Conservation (phyloP, 2,797 vertebrate species). For the Lutjanus campechanus region DNA sequence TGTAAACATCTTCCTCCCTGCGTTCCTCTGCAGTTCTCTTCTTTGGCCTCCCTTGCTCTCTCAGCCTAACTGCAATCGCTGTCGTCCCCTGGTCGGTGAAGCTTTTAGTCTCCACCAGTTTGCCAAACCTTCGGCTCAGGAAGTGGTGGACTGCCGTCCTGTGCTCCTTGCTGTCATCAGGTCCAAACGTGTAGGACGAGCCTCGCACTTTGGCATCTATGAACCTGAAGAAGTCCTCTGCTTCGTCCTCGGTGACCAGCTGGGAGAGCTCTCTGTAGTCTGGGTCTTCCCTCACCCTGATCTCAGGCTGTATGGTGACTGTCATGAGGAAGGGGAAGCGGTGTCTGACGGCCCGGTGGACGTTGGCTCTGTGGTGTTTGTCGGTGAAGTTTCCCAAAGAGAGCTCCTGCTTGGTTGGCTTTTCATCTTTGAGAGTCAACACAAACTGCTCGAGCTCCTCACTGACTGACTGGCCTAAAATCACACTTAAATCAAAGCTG, state of each 20-base stretch:
- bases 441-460: conserved; percentile 88
- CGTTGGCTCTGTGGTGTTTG: conserved; percentile 88
- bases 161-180: conserved; percentile 90
- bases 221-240: conserved; percentile 92
- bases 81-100: conserved; percentile 83
- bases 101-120: conserved; percentile 94
- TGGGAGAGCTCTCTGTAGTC: conserved; percentile 90
- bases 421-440: conserved; percentile 73
- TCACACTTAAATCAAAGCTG: conserved; percentile 80
- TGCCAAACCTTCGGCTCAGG: conserved; percentile 92
- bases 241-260: conserved; percentile 91
- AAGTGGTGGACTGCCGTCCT: conserved; percentile 94
- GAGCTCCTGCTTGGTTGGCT: conserved; percentile 73
- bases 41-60: conserved; percentile 83
- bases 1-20: conserved; percentile 87
- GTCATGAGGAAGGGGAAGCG: conserved; percentile 93
- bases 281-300: conserved; percentile 88
- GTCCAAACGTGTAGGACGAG: conserved; percentile 90
- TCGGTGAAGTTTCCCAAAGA: conserved; percentile 88
- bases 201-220: conserved; percentile 91
- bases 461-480: conserved; percentile 83
- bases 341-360: conserved; percentile 90
- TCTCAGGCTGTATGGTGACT: conserved; percentile 88
- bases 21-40: conserved; percentile 85
- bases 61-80: conserved; percentile 90